A percentile compares a stretch with the other conserved stretches of the same genome.
phyloP scores from a whole-genome alignment of 2,113 vertebrate species.

The Carollia perspicillata region DNA sequence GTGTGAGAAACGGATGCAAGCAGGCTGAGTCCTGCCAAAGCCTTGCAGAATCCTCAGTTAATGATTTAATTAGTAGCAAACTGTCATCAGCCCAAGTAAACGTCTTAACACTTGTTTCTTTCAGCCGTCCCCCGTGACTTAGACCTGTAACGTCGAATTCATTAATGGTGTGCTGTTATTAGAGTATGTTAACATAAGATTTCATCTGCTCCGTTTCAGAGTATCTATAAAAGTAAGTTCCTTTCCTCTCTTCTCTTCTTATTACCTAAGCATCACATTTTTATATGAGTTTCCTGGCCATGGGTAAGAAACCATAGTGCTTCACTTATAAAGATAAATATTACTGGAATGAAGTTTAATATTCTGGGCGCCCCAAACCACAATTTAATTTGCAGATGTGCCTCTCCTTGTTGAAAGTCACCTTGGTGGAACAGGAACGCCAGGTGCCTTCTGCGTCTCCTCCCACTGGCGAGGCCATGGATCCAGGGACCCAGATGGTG shows the following conservation, averaged over 20 bases:
- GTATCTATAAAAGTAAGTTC: not conserved
- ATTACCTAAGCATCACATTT: not conserved
- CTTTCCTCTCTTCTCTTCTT: not conserved
- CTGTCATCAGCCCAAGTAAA: constrained; percentile 20
- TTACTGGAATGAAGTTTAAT: not conserved
- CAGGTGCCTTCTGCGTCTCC: not conserved
- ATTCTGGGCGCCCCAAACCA: not conserved
- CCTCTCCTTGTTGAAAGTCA: not conserved
- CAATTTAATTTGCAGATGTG: not conserved
- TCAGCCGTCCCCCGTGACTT: not conserved
- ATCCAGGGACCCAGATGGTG: not conserved
- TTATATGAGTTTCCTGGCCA: not conserved
- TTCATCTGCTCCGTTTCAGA: constrained; percentile 24
- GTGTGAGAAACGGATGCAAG: constrained; percentile 28
- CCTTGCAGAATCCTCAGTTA: not conserved
- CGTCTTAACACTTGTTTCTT: constrained; percentile 27
- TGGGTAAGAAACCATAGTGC: not conserved
- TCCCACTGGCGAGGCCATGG: not conserved
- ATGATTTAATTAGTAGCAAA: constrained; percentile 44
- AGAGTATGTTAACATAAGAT: not conserved
- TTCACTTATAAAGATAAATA: not conserved
- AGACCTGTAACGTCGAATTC: not conserved
- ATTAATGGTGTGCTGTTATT: not conserved
- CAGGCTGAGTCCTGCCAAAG: not conserved
- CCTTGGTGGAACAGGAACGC: not conserved